A percentile compares a stretch with the other conserved stretches of the same genome.
phyloP scores from a whole-genome alignment of 2,888 invertebrate species.

The Formica aserva region DNA sequence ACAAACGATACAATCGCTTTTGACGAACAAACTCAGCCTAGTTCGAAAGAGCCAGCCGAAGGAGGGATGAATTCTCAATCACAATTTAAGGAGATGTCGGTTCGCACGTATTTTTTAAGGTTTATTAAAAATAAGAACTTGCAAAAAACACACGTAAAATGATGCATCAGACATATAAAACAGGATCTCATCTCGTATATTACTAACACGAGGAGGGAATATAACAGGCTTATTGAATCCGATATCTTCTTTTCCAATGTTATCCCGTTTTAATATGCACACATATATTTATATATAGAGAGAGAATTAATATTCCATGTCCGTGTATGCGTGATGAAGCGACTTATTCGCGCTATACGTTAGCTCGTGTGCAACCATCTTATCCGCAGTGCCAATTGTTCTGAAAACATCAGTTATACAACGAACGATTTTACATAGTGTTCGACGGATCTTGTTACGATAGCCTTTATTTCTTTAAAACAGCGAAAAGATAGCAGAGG shows the following conservation, averaged over 20 bases:
- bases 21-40: constrained; percentile 29
- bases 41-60: constrained; percentile 36
- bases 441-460: constrained; percentile 9
- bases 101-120: constrained; percentile 54
- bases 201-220: constrained; percentile 19
- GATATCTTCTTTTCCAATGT: constrained; percentile 41
- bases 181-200: constrained; percentile 33
- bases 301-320: constrained; percentile 75
- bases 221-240: constrained; percentile 38
- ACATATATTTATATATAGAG: constrained; percentile 11
- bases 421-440: constrained; percentile 61
- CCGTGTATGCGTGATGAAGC: constrained; percentile 73
- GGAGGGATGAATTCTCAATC: constrained; percentile 35
- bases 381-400: constrained; percentile 78
- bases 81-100: constrained; percentile 46
- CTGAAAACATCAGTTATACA: constrained; percentile 80
- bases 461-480: constrained; percentile 50
- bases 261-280: constrained; percentile 34
- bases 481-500: constrained; percentile 31
- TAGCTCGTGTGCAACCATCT: constrained; percentile 75
- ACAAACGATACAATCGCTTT: constrained; percentile 23
- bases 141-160: constrained; percentile 59
- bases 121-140: constrained; percentile 64
- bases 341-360: constrained; percentile 77
- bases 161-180: constrained; percentile 50